These are phyloP conservation scores for Alauda arvensis DNA, from an alignment of 2,797 vertebrate genomes.

Conservation along the genomic window DNA sequence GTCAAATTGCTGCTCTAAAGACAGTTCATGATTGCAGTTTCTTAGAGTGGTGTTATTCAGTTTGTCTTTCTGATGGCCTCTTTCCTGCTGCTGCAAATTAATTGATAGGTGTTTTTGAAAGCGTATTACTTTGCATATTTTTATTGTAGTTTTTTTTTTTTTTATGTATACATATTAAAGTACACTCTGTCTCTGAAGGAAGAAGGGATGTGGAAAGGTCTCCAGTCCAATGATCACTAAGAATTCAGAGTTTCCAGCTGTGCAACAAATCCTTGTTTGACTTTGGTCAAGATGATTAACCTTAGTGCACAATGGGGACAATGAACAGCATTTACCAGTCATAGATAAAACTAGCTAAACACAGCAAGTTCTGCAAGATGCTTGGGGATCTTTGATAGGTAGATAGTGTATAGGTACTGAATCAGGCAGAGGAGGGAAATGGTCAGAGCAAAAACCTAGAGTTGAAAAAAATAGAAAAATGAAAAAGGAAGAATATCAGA, in stretches of 20 bases:
- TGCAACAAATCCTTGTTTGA: not conserved
- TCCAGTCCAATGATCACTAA: not conserved
- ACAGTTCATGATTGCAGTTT: constrained; percentile 37
- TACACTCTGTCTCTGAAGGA: not conserved
- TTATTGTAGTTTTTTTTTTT: constrained; percentile 21
- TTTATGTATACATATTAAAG: not conserved
- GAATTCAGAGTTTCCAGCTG: not conserved
- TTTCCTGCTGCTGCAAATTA: constrained; percentile 47
- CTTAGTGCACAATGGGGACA: not conserved
- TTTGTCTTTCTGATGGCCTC: constrained; percentile 66
- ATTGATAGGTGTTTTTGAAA: constrained; percentile 11
- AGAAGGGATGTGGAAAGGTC: not conserved
- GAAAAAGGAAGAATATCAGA: not conserved
- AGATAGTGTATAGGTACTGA: not conserved
- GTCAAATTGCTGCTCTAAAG: constrained; percentile 56
- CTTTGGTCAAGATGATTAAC: not conserved
- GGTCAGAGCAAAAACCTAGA: not conserved
- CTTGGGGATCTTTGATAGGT: not conserved
- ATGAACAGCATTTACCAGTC: not conserved
- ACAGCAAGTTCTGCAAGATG: not conserved
- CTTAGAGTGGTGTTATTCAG: constrained; percentile 51
- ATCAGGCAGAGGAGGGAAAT: not conserved
- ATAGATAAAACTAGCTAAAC: not conserved
- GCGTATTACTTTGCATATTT: constrained; percentile 40
- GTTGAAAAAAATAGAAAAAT: not conserved